Base-by-base conservation (phyloP, 2,888 invertebrate species). In the Archaeoteleia sp. region DNA sequence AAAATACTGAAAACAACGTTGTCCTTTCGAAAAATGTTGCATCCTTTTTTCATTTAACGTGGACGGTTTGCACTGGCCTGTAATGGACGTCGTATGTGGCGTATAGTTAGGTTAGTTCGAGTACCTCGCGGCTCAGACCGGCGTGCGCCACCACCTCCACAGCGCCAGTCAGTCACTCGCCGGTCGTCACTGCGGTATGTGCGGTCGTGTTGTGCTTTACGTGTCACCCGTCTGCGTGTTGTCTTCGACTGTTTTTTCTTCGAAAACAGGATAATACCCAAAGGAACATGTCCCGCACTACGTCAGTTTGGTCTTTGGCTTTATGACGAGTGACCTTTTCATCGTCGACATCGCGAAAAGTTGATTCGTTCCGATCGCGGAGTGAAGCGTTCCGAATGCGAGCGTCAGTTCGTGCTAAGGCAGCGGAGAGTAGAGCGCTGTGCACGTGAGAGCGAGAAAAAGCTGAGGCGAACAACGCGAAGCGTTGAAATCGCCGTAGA, bases 81-180 rank as follows among this genome's bases (percentile, higher is more conserved):
- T 20, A 20, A 20, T 20, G 20, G 20, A 20, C 20, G 20, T 4
- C 20, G 20, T 20, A 20, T n/a, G 20, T 20, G 5, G 20, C 5
- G 20, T 20, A 20, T 29, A 29, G 32, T 32, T 12, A 32, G 32
- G 32, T 12, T 32, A 12, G 32, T 7, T 32, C 12, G 12, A 32
- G 12, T 30, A 43, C 42, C 14, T 40, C 39, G 48, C 10, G 39
- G 42, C 40, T 46, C 7, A 37, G 29, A 23, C 54, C 54, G 62
- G 62, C 54, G 54, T 42, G 62, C 42, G 63, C 55, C 51, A 42
- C 45, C 45, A 57, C 57, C 51, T 51, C 45, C 23, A 37, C 34
- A 4, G n/a, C 20, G 25, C 39, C 45, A 55, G 63, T 63, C 57
- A 58, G 65, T 65, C 53, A 49, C 43, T 58, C 46, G 65, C 65